A percentile compares a stretch with the other conserved stretches of the same genome.
phyloP scores from a whole-genome alignment of 2,888 invertebrate species.

The Drosophila gaucha region DNA sequence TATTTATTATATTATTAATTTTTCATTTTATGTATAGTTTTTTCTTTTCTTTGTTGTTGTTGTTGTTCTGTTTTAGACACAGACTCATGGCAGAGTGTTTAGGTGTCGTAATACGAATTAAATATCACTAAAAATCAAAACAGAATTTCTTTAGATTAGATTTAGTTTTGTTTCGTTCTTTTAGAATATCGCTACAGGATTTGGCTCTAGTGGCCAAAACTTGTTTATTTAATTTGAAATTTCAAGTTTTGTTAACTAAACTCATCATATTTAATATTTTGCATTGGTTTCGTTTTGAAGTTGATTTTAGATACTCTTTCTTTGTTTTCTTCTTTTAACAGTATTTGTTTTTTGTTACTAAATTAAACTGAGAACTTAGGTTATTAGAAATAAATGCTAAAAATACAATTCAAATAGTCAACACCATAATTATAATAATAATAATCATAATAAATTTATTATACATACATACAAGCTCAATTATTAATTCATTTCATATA shows the following conservation, averaged over 20 bases:
- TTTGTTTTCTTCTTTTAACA: slow-evolving; percentile 1
- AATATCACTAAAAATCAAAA: slow-evolving; percentile 74
- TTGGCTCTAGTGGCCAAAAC: slow-evolving; percentile 60
- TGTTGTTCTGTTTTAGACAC: slow-evolving; percentile 50
- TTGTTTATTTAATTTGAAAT: slow-evolving; percentile 31
- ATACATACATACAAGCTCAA: slow-evolving; percentile 76
- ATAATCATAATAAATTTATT: slow-evolving; percentile 61
- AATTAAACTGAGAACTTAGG: slow-evolving; percentile 51
- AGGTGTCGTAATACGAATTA: slow-evolving; percentile 59
- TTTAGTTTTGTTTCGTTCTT: slow-evolving; percentile 52
- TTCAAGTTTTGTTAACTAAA: slow-evolving; percentile 54
- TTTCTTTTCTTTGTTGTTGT: slow-evolving; percentile 34
- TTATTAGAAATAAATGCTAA: slow-evolving; percentile 58
- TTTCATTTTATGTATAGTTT: slow-evolving; percentile 33
- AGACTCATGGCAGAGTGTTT: slow-evolving; percentile 69
- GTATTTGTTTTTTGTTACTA: slow-evolving; percentile 16
- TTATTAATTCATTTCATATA: slow-evolving; percentile 32
- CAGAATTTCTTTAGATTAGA: slow-evolving; percentile 42
- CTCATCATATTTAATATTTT: slow-evolving; percentile 36
- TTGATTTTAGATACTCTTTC: slow-evolving; percentile 18
- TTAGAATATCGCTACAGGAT: slow-evolving; percentile 74
- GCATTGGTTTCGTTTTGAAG: slow-evolving; percentile 41
- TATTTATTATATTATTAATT: slow-evolving; percentile 73
- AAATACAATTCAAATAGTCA: slow-evolving; percentile 56
- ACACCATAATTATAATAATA: slow-evolving; percentile 52